Percentiles rank a stretch among this genome's conserved stretches.
Evolutionary conservation across 2,113 vertebrate species (phyloP).

Genomic region (Cromileptes altivelis): DNA sequence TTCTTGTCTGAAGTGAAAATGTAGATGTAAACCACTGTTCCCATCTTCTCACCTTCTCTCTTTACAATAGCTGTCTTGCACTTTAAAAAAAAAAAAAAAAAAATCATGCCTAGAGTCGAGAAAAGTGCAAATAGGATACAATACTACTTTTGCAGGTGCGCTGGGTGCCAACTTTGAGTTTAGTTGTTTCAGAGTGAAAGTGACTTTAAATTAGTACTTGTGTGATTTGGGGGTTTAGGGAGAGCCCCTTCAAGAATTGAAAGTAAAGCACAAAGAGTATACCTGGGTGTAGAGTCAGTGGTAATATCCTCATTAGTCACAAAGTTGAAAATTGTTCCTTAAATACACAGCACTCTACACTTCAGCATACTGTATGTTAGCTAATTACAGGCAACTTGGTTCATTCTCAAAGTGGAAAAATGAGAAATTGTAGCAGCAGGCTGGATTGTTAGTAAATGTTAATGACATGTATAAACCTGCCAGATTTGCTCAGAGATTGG

Average conservation of each 20-base stretch:
- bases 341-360: neutral
- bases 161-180: neutral
- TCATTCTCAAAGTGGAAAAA: neutral
- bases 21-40: neutral
- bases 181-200: no score
- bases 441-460: neutral
- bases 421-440: no score
- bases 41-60: no score
- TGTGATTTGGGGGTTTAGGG: no score
- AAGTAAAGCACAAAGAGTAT: no score
- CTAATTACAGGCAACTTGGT: neutral
- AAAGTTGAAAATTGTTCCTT: neutral
- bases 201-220: no score
- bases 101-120: no score
- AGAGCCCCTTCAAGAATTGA: no score
- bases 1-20: neutral
- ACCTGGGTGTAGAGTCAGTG: neutral
- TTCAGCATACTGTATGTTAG: neutral
- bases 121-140: neutral
- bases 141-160: neutral
- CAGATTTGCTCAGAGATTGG: neutral
- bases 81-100: no score
- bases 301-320: neutral
- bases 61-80: no score
- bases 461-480: neutral